These are phyloP conservation scores for Aphaenogaster rudis DNA, from an alignment of 1,140 invertebrate species.

Conservation along the genomic window DNA sequence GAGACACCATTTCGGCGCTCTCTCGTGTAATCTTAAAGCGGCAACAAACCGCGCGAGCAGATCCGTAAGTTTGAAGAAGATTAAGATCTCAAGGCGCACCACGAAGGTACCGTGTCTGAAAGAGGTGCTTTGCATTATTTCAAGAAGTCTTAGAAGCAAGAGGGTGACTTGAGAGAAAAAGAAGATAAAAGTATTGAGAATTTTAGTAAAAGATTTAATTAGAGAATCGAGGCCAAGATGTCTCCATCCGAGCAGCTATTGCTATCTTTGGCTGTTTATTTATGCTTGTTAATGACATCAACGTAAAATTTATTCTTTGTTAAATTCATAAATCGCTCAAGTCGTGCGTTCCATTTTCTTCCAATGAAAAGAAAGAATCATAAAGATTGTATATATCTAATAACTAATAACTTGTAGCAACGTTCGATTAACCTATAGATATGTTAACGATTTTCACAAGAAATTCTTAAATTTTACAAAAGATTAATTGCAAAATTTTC, in stretches of 20 bases:
- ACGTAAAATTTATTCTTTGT: constrained; percentile 26
- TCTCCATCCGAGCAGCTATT: constrained; percentile 45
- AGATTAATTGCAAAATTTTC: not conserved
- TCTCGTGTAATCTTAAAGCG: constrained; percentile 67
- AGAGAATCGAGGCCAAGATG: constrained; percentile 70
- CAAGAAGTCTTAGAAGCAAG: constrained; percentile 68
- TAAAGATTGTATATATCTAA: not conserved
- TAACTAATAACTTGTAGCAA: not conserved
- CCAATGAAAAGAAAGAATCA: not conserved
- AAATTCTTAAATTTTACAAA: not conserved
- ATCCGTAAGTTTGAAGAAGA: constrained; percentile 65
- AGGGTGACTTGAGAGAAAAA: constrained; percentile 2
- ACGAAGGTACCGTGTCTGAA: constrained; percentile 68
- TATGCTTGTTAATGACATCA: constrained; percentile 62
- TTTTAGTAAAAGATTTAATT: constrained; percentile 73
- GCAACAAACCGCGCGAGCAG: constrained; percentile 68
- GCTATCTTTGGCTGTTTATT: constrained; percentile 59
- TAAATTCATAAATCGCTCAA: constrained; percentile 26
- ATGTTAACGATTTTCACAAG: not conserved
- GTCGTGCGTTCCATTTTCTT: not conserved
- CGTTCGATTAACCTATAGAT: not conserved
- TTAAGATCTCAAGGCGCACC: constrained; percentile 68
- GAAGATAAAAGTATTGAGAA: constrained; percentile 28
- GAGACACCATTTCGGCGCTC: constrained; percentile 57
- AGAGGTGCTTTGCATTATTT: constrained; percentile 78